Base-by-base conservation (phyloP, 2,113 vertebrate genomes). In the Nibea albiflora region DNA sequence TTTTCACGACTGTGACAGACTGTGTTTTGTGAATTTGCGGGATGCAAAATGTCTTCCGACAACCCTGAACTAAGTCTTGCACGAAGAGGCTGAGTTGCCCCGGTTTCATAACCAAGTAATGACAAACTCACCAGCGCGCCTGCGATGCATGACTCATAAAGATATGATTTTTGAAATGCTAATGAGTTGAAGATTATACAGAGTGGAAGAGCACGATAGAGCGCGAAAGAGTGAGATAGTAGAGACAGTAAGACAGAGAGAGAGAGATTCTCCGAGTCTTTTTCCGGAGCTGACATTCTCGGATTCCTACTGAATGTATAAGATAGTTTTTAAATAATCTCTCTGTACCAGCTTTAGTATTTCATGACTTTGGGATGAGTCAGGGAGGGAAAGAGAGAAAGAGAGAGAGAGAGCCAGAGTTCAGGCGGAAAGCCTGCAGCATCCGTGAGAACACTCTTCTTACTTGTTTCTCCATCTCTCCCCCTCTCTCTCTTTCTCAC, bases 161-260 rank as follows among this genome's bases (percentile, higher is more conserved):
- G 83, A 92, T 93, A 89, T 54, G 68, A 87, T 89, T 89, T 92
- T 91, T 93, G 61, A 92, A 93, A 94, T 92, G 91, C 89, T 92
- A 94, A 92, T 91, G 87, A 90, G 78, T 68, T 71, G 75, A 87
- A 90, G 90, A 92, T 94, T 93, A 92, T 90, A 88, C 85, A 64
- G 75, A 86, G 85, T 74, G 81, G 66, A 72, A 83, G 76, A 77
- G 80, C 69, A 47, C 85, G 84, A 89, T 67, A 85, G 85, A 87
- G 85, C 14, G 31, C 19, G 56, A 74, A 84, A 78, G 82, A 83
- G 73, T 47, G 60, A 88, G 90, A 79, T 66, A 75, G 85, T 65
- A 75, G 85, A 85, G 85, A 84, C 78, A 69, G 61, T 76, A 75
- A 83, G 76, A 89, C 84, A 83, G 72, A 78, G 66, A 67, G 73